Evolutionary conservation across 2,797 vertebrate genomes (phyloP), one percentile per base, ranked within the genome.

Genomic region (Limnodromus scolopaceus): DNA sequence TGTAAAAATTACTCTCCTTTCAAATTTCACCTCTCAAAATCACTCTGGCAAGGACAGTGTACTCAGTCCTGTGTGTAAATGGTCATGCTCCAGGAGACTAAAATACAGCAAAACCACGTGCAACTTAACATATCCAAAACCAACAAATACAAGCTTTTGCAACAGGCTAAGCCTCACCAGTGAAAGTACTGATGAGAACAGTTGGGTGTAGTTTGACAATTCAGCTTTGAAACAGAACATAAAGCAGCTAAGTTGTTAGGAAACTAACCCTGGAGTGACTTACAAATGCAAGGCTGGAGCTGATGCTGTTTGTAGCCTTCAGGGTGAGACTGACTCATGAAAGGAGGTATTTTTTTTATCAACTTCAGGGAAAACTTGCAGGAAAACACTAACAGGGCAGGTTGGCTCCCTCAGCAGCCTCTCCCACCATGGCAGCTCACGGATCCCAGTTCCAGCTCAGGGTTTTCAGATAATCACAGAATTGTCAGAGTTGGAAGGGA

Each of bases 381-480:
- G 3, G 13, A 72, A 25, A 24, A 8, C n/a, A 17, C 6, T 22
- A 57, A 16, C 2, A 6, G 17, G n/a, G 16, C 36, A 11, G 55
- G 9, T 6, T 28, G 38, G 10, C 38, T 69, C 48, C 80, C 27
- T 3, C 27, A 64, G 79, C 45, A 53, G 1, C 36, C 69, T 14
- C 32, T 60, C 36, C 34, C 0, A 32, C 32, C 39, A 23, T 0
- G 27, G 32, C 65, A 41, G 49, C 45, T 20, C 12, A 6, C 0
- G 18, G 11, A 10, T 10, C 32, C 12, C 61, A 3, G 34, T 6
- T 38, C 8, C 76, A 28, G 7, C 30, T 17, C 65, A 15, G 8
- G 0, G 19, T 7, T 53, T 30, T 11, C 45, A 46, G 3, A 10
- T 11, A 46, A 46, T 46, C 45, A 46, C 3, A 2, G 45, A 46